Conservation (phyloP, 1,140 invertebrate species). For the Medauroidea extradentata region DNA sequence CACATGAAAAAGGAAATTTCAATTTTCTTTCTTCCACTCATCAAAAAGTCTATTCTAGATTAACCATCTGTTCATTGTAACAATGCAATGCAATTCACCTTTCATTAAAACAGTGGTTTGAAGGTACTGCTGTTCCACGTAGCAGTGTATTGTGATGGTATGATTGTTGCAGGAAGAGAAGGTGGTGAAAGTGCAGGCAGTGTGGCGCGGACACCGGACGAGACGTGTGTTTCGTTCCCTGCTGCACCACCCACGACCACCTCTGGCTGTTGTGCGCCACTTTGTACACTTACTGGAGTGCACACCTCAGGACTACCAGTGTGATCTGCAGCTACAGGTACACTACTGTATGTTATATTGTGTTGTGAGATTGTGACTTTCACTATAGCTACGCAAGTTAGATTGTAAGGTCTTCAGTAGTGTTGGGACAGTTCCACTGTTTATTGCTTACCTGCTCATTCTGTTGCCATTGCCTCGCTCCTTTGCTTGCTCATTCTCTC, state of each 20-base stretch:
- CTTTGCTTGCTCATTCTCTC: too few species aligned
- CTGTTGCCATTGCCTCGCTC: too few species aligned
- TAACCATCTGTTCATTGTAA: too few species aligned
- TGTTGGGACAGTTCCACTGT: too few species aligned
- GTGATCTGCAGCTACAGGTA: constrained; percentile 61
- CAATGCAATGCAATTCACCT: neutral
- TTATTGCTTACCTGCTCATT: too few species aligned
- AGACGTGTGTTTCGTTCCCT: constrained; percentile 54
- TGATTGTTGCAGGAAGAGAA: constrained; percentile 53
- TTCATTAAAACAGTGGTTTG: neutral
- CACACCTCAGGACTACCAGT: constrained; percentile 65
- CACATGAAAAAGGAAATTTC: too few species aligned
- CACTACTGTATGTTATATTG: neutral
- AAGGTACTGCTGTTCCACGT: too few species aligned
- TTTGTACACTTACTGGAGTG: constrained; percentile 70
- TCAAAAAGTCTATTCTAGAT: too few species aligned
- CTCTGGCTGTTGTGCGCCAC: constrained; percentile 64
- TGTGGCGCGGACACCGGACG: constrained; percentile 56
- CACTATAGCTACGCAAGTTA: neutral
- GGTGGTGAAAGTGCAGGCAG: constrained; percentile 61
- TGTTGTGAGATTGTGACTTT: neutral
- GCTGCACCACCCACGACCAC: constrained; percentile 59
- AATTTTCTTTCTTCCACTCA: too few species aligned
- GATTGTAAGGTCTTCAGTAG: too few species aligned
- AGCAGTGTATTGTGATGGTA: too few species aligned